Evolutionary conservation across 2,888 invertebrate species (phyloP).

Genomic region (Eupelmus urozonus): DNA sequence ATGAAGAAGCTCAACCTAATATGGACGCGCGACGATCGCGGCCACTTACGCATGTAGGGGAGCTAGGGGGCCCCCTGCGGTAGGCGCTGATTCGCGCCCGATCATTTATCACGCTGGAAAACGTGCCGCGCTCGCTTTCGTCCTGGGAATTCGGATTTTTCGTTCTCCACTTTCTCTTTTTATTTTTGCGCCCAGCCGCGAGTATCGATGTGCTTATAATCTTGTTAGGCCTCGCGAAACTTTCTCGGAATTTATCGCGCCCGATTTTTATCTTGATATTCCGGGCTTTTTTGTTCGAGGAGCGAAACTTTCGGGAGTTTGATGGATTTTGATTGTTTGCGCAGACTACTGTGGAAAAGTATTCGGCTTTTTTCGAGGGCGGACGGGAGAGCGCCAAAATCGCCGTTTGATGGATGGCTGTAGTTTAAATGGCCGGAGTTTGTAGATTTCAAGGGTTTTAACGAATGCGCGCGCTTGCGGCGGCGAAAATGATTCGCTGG

Average conservation of each 20-base stretch:
- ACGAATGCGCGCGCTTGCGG: no score
- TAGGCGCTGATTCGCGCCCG: slow-evolving; percentile 44
- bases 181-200: neutral
- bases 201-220: slow-evolving; percentile 36
- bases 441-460: no score
- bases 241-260: slow-evolving; percentile 43
- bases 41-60: slow-evolving; percentile 22
- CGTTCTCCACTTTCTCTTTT: neutral
- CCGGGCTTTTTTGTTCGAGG: neutral
- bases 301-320: slow-evolving; percentile 1
- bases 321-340: slow-evolving; percentile 30
- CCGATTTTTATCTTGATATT: slow-evolving; percentile 39
- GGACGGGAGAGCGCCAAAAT: no score
- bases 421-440: no score
- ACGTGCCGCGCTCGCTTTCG: slow-evolving; percentile 18
- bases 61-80: slow-evolving; percentile 3
- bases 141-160: slow-evolving; percentile 44
- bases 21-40: slow-evolving; percentile 23
- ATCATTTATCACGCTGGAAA: slow-evolving; percentile 52
- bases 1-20: slow-evolving; percentile 39
- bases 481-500: no score
- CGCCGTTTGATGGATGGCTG: no score
- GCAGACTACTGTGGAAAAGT: no score
- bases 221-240: slow-evolving; percentile 41
- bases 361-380: no score